Evolutionary conservation across 2,888 invertebrate species (phyloP), one percentile per base, ranked within the genome.

Genomic region (Cantharis nigra): DNA sequence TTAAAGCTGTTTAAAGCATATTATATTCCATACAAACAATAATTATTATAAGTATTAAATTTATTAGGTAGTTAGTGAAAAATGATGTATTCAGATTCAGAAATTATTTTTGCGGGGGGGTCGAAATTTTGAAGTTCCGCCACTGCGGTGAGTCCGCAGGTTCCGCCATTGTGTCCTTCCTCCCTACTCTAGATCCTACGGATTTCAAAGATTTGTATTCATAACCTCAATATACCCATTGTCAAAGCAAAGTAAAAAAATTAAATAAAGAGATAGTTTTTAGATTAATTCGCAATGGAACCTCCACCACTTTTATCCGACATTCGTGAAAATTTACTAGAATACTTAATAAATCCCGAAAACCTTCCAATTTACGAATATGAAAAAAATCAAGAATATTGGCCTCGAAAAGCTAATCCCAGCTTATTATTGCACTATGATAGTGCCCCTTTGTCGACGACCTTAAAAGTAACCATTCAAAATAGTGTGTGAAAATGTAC

Each of bases 331-430:
- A 91, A 92, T 80, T 88, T 95, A 30, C 91, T 92, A 84, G 91
- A 92, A 71, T 94, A 93, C 82, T 88, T 95, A 62, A 88, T 92
- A 73, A 91, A 91, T 83, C 92, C 93, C 2, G 95, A 95, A 83
- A 90, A 91, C 78, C 88, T 95, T 67, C 92, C 95, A 0, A 94
- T 96, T 80, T 94, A 96, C 87, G 90, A 92, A 82, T 91, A 93
- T 87, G 91, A 93, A 84, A 90, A 90, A 82, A 91, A 92, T 18
- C 94, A 95, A 83, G 91, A 91, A 84, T 93, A 92, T 84, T 94
- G 92, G 92, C 89, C 91, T 18, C 87, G 93, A 76, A 86, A 90
- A 79, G 88, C 90, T 0, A 88, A 93, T 83, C 86, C 91, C 18
- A 85, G 90, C 72, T 90, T 91, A 9, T 85, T 92, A 20, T 84